Base-by-base conservation (phyloP, 2,888 invertebrate genomes). In the Caenorhabditis sp. region DNA sequence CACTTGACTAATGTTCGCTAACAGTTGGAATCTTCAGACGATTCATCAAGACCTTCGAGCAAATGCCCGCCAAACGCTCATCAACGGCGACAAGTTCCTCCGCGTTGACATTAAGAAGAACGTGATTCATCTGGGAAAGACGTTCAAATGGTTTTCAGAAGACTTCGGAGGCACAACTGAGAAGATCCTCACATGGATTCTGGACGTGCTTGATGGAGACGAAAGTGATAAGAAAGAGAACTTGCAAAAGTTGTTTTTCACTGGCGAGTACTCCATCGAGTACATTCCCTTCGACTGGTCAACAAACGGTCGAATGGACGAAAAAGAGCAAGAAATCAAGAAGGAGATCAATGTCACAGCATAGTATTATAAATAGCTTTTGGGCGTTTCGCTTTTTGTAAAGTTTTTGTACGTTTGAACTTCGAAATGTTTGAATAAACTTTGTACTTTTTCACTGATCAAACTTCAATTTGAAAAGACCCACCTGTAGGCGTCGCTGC, bases 401-500 rank as follows among this genome's bases (percentile, higher is more conserved):
- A n/a, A n/a, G n/a, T n/a, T n/a, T n/a, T n/a, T n/a, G n/a, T n/a
- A n/a, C n/a, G n/a, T n/a, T n/a, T n/a, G n/a, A n/a, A n/a, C n/a
- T n/a, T n/a, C n/a, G n/a, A n/a, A n/a, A n/a, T n/a, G n/a, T n/a
- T n/a, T n/a, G n/a, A n/a, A n/a, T n/a, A n/a, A n/a, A n/a, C n/a
- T n/a, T 32, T 32, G 32, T 32, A 32, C 32, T 26, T 15, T 20
- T 22, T 24, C 11, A 40, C n/a, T n/a, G n/a, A n/a, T n/a, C n/a
- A n/a, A n/a, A n/a, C n/a, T n/a, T n/a, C n/a, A n/a, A n/a, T n/a
- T n/a, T n/a, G n/a, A n/a, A n/a, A n/a, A n/a, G n/a, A 76, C 84
- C 44, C 78, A 93, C 93, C 93, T 92, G 92, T 96, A 98, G 50
- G 95, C 95, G 92, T 97, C 97, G 22, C 97, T 97, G 90, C 97